Conservation (phyloP, 2,797 vertebrate genomes). For the Epinephelus coioides region DNA sequence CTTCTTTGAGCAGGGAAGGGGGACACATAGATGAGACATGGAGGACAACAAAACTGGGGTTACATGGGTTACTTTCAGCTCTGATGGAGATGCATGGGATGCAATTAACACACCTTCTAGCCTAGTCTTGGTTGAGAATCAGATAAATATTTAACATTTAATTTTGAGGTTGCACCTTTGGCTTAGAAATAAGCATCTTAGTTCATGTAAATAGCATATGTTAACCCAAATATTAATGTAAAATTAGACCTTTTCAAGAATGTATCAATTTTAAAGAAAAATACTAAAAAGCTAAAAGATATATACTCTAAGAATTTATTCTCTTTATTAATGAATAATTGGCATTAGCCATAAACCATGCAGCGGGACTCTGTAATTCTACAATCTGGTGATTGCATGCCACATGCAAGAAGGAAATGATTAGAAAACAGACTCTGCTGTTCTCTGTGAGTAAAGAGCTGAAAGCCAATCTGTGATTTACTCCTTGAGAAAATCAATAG, state of each 20-base stretch:
- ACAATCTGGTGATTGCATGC: constrained; percentile 53
- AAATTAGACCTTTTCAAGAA: no score
- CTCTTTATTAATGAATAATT: neutral
- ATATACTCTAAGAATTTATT: neutral
- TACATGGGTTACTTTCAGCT: constrained; percentile 83
- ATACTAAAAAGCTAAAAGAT: neutral
- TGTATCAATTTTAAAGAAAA: neutral
- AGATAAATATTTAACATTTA: neutral
- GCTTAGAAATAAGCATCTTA: neutral
- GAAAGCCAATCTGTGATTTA: constrained; percentile 54
- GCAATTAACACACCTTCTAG: constrained; percentile 44
- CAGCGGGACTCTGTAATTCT: neutral
- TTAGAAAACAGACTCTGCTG: constrained; percentile 28
- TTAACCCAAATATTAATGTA: no score
- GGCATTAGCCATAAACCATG: constrained; percentile 14
- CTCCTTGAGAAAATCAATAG: constrained; percentile 44
- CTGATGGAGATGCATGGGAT: constrained; percentile 67
- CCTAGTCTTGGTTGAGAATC: neutral
- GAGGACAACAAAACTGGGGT: constrained; percentile 80
- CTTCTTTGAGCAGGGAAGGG: constrained; percentile 82
- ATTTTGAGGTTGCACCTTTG: neutral
- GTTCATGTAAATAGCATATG: neutral
- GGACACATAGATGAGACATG: constrained; percentile 80
- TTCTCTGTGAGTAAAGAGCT: constrained; percentile 49
- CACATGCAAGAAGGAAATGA: constrained; percentile 32